These are phyloP conservation scores for Operophtera brumata DNA, from an alignment of 2,888 invertebrate species.

Conservation along the genomic window DNA sequence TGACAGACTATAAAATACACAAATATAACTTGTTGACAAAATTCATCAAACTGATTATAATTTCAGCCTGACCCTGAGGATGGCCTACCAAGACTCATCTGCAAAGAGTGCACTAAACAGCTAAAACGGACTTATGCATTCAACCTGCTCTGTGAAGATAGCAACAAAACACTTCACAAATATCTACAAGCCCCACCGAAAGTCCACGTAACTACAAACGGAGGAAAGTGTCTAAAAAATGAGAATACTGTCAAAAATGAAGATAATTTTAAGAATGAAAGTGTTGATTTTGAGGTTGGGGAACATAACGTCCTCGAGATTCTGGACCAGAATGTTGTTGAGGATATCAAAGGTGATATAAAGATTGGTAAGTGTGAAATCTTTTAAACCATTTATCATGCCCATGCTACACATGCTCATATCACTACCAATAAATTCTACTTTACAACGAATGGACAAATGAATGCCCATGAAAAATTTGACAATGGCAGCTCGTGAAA, in stretches of 20 bases:
- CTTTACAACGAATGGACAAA: too few species aligned
- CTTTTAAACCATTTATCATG: neutral
- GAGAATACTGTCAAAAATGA: slow-evolving; percentile 23
- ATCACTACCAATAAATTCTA: too few species aligned
- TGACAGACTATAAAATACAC: too few species aligned
- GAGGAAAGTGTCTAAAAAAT: neutral
- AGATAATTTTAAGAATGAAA: slow-evolving; percentile 28
- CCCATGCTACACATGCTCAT: too few species aligned
- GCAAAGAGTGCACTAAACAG: slow-evolving; percentile 65
- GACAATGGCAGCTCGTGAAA: too few species aligned
- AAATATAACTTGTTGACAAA: too few species aligned
- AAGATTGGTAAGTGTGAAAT: slow-evolving; percentile 43
- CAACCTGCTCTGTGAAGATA: slow-evolving; percentile 60
- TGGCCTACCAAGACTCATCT: slow-evolving; percentile 63
- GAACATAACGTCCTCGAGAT: slow-evolving; percentile 21
- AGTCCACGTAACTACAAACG: neutral
- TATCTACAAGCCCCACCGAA: slow-evolving; percentile 37
- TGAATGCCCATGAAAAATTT: too few species aligned
- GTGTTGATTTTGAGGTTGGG: slow-evolving; percentile 10
- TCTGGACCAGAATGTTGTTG: slow-evolving; percentile 33
- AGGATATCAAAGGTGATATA: slow-evolving; percentile 40
- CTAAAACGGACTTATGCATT: slow-evolving; percentile 64
- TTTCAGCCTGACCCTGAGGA: slow-evolving; percentile 60
- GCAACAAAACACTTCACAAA: slow-evolving; percentile 53
- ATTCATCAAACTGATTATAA: neutral